Conservation (phyloP, 2,888 invertebrate genomes). For the Himalopsyche kuldschensis region DNA sequence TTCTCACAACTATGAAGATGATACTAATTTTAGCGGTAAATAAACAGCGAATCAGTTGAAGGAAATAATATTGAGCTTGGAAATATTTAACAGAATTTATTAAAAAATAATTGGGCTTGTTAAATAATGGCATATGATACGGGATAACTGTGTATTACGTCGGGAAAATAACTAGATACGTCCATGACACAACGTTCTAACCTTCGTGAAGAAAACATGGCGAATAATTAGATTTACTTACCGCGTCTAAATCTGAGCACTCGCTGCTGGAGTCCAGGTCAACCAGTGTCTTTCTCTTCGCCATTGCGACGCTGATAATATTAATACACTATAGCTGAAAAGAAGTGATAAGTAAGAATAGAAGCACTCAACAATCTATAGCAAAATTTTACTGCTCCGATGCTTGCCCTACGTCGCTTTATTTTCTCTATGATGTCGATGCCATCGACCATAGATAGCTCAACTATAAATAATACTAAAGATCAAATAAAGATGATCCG, state of each 20-base stretch:
- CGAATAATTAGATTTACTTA: constrained; percentile 49
- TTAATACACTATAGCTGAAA: background rate
- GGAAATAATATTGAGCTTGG: background rate
- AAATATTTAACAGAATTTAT: background rate
- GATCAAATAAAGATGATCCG: no score
- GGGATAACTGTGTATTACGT: background rate
- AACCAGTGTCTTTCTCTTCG: constrained; percentile 79
- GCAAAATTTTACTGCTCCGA: background rate
- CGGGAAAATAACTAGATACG: background rate
- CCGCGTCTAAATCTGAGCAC: constrained; percentile 82
- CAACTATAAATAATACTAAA: no score
- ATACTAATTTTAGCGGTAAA: background rate
- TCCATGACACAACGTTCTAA: constrained; percentile 14
- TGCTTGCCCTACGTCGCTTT: background rate
- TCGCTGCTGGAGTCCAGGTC: constrained; percentile 84
- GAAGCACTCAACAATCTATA: background rate
- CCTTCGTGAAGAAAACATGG: background rate
- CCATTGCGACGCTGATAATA: constrained; percentile 58
- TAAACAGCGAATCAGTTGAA: background rate
- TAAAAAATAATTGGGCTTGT: background rate
- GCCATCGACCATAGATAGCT: no score
- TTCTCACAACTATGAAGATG: background rate
- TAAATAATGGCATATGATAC: background rate
- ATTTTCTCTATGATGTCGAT: background rate
- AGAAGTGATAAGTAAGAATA: background rate